phyloP scores from a whole-genome alignment of 2,888 invertebrate genomes.

The Drosophila subsilvestris region DNA sequence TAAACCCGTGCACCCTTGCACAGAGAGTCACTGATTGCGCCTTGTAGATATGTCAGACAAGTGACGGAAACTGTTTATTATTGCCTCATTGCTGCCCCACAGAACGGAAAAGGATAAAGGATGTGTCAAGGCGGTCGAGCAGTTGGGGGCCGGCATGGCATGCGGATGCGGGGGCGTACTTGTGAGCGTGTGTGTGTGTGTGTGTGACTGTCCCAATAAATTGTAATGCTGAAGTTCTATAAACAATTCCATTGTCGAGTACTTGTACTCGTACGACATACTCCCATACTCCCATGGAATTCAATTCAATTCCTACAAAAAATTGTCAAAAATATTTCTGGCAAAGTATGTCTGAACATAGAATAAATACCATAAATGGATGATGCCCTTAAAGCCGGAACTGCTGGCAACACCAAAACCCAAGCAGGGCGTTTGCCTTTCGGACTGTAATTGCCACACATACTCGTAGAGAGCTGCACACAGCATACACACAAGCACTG shows the following conservation, averaged over 20 bases:
- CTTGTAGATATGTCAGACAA: conserved; percentile 70
- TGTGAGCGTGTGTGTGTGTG: conserved; percentile 3
- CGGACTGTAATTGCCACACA: conserved; percentile 33
- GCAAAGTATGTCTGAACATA: conserved; percentile 12
- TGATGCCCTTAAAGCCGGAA: conserved; percentile 42
- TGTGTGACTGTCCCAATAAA: conserved; percentile 16
- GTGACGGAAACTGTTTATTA: conserved; percentile 80
- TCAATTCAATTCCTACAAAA: conserved; percentile 13
- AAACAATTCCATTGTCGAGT: conserved; percentile 20
- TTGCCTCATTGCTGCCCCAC: conserved; percentile 60
- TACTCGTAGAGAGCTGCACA: background rate
- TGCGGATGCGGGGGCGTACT: conserved; percentile 10
- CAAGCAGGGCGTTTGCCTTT: conserved; percentile 45
- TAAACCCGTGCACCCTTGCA: conserved; percentile 6
- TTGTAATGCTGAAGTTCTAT: conserved; percentile 13
- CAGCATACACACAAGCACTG: background rate
- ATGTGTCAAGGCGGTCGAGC: conserved; percentile 62
- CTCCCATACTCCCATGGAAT: conserved; percentile 21
- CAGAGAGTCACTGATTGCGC: conserved; percentile 53
- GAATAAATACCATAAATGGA: conserved; percentile 41
- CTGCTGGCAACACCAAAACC: conserved; percentile 33
- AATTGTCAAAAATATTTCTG: conserved; percentile 28
- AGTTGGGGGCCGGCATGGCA: background rate
- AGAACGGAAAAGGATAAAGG: conserved; percentile 74
- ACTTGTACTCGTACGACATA: background rate